These are phyloP conservation scores for Ctena decussata DNA, from an alignment of 2,888 invertebrate genomes.

Conservation along the genomic window DNA sequence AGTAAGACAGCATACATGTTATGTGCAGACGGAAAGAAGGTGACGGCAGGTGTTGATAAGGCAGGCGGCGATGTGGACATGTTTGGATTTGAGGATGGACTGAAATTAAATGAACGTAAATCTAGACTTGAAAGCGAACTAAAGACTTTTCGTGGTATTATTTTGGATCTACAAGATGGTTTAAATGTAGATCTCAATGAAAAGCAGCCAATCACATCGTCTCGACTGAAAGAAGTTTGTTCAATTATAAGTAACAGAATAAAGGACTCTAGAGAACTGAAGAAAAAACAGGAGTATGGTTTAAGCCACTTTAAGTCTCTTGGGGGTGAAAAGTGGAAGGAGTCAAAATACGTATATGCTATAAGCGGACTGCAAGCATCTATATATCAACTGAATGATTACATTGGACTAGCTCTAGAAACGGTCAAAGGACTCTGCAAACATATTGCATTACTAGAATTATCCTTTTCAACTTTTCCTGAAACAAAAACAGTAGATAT, in stretches of 20 bases:
- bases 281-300: slow-evolving; percentile 26
- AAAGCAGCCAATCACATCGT: not conserved
- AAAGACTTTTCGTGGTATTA: not conserved
- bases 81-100: slow-evolving; percentile 34
- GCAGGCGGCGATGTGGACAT: slow-evolving; percentile 45
- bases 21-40: slow-evolving; percentile 47
- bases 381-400: slow-evolving; percentile 25
- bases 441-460: not conserved
- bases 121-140: not conserved
- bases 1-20: slow-evolving; percentile 22
- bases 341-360: slow-evolving; percentile 34
- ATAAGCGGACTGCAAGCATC: slow-evolving; percentile 36
- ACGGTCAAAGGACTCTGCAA: not conserved
- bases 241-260: not conserved
- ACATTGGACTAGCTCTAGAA: not conserved
- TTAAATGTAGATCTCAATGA: not conserved
- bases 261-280: slow-evolving; percentile 14
- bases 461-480: not conserved
- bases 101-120: not conserved
- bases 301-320: slow-evolving; percentile 19
- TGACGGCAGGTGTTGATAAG: slow-evolving; percentile 31
- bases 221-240: slow-evolving; percentile 13
- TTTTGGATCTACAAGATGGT: not conserved
- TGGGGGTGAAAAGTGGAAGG: slow-evolving; percentile 26
- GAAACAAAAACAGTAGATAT: not conserved